These are phyloP conservation scores for Vireo altiloquus DNA, from an alignment of 2,113 vertebrate species.

Conservation along the genomic window DNA sequence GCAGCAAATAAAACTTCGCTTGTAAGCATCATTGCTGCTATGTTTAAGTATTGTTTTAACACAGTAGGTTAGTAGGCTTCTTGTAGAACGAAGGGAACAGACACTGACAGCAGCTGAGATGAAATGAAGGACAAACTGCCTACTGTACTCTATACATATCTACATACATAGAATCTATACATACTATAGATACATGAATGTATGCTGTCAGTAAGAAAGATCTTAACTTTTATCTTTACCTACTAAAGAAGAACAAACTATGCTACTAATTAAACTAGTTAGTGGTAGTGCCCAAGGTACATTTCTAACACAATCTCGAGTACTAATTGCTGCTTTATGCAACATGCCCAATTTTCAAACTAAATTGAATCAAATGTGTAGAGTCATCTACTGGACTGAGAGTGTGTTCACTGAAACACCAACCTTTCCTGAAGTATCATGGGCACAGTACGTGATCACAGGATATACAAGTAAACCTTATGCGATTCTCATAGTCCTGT, in stretches of 20 bases:
- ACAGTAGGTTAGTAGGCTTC: neutral
- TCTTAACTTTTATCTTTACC: neutral
- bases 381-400: accelerated
- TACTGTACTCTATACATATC: neutral
- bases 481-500: neutral
- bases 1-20: neutral
- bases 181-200: neutral
- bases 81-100: neutral
- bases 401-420: neutral
- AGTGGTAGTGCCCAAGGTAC: neutral
- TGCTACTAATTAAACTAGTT: neutral
- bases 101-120: neutral
- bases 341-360: neutral
- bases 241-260: neutral
- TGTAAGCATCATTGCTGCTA: neutral
- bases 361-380: neutral
- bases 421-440: neutral
- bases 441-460: neutral
- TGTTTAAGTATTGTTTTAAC: neutral
- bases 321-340: neutral
- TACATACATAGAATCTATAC: neutral
- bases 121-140: neutral
- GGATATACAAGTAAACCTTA: neutral
- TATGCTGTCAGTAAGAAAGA: neutral
- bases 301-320: neutral